These are phyloP conservation scores for Anoplophora glabripennis DNA, from an alignment of 1,140 invertebrate species.

Conservation along the genomic window DNA sequence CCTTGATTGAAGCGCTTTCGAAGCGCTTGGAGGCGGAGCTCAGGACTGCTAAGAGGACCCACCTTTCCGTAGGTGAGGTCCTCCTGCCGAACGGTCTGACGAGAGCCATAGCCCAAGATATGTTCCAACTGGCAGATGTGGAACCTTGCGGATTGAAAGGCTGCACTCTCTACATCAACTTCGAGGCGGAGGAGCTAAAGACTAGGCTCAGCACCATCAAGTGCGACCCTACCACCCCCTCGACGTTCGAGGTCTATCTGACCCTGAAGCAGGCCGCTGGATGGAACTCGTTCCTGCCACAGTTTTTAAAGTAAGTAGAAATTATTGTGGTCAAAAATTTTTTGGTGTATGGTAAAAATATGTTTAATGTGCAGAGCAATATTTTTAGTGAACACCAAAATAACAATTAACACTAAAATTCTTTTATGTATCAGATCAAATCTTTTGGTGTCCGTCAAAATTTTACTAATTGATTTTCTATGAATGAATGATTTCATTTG, in stretches of 20 bases:
- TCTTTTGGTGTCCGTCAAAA: too few relatives aligned
- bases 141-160: conserved; percentile 82
- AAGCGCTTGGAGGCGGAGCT: conserved; percentile 71
- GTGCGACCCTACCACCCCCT: conserved; percentile 76
- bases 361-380: neutral
- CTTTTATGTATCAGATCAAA: too few relatives aligned
- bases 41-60: conserved; percentile 70
- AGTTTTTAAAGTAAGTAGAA: conserved; percentile 77
- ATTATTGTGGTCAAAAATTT: neutral
- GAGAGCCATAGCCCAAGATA: conserved; percentile 69
- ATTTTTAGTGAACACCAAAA: neutral
- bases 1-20: conserved; percentile 57
- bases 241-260: conserved; percentile 81
- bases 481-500: too few relatives aligned
- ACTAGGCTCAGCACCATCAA: conserved; percentile 65
- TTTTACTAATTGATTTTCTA: too few relatives aligned
- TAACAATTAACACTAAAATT: neutral
- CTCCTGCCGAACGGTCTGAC: conserved; percentile 75
- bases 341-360: neutral
- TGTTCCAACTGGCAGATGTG: conserved; percentile 73
- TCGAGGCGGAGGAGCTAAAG: conserved; percentile 67
- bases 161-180: conserved; percentile 73
- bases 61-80: conserved; percentile 71
- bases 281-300: conserved; percentile 79
- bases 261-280: conserved; percentile 79